phyloP scores from a whole-genome alignment of 2,113 vertebrate genomes.

The Blennius ocellaris region DNA sequence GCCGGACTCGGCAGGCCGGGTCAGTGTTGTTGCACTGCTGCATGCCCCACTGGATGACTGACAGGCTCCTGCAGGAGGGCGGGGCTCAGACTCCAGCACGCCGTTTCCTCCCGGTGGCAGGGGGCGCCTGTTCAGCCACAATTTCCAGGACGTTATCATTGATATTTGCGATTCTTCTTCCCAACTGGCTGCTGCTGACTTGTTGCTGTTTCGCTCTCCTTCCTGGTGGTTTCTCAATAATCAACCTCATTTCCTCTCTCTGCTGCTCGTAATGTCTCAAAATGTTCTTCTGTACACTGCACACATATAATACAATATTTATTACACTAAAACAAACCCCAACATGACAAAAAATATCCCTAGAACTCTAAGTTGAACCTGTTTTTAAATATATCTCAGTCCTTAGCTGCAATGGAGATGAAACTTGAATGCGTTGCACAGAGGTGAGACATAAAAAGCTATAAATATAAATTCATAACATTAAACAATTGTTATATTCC shows the following conservation, averaged over 20 bases:
- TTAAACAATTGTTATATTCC: too few relatives aligned
- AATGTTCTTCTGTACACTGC: too few relatives aligned
- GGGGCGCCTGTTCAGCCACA: neutral
- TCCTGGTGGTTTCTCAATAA: constrained; percentile 30
- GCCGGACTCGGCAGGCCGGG: constrained; percentile 40
- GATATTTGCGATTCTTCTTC: neutral
- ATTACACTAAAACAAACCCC: too few relatives aligned
- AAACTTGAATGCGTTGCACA: too few relatives aligned
- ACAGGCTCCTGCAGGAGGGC: constrained; percentile 47
- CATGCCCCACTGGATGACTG: constrained; percentile 59
- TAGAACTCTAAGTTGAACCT: too few relatives aligned
- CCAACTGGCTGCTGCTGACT: constrained; percentile 16
- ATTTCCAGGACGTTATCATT: neutral
- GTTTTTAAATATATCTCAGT: too few relatives aligned
- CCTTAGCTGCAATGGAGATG: too few relatives aligned
- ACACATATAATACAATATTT: too few relatives aligned
- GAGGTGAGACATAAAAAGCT: too few relatives aligned
- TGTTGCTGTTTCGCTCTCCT: constrained; percentile 15
- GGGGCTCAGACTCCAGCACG: neutral
- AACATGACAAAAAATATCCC: too few relatives aligned
- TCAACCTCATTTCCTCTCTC: constrained; percentile 4
- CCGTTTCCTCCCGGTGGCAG: constrained; percentile 4
- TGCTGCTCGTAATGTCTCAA: too few relatives aligned
- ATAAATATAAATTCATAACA: too few relatives aligned
- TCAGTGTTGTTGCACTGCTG: constrained; percentile 40